Base-by-base conservation (phyloP, 53 echinoderm and acorn worm species). In the Henricia sp. region DNA sequence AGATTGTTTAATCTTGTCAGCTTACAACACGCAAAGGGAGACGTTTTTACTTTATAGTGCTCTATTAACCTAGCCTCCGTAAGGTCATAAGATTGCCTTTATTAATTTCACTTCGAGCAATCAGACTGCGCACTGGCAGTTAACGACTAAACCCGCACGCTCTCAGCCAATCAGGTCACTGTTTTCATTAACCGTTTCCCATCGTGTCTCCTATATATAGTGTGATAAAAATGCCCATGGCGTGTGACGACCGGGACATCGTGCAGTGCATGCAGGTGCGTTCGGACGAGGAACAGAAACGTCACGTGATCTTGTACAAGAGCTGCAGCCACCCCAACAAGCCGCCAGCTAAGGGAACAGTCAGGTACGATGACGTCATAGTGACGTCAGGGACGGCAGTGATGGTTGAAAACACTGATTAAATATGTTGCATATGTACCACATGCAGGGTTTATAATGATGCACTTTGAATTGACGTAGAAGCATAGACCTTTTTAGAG, bases 251-350 rank as follows among this genome's bases (percentile, higher is more conserved):
- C 48, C 88, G 95, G 10, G 95, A 95, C 74, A 74, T 93, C 25
- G 95, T 95, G 30, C 95, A 95, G 86, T 93, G 95, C 62, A 86
- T 86, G n/a, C 89, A 89, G 74, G 84, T 93, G n/a, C 86, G 87
- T 37, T 86, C 93, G 30, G 90, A 90, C 42, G 92, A 93, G 75
- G 95, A 95, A 2, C 92, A 90, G 41, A 88, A 86, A 37, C 91
- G 91, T 29, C 93, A 95, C 86, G 93, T 93, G 83, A 86, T 94
- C 78, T 74, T 94, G 14, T 95, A 93, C 87, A 95, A 95, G 88
- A 88, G 88, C 82, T 95, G 95, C 84, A 95, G 93, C 73, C 95
- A 95, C 64, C 95, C 95, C 21, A 95, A 84, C 89, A 95, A 95
- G 88, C 95, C 95, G 27, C 93, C 93, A 14, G 87, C 65, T 58